Conservation (phyloP, 2,888 invertebrate species). For the Agrypnus murinus region DNA sequence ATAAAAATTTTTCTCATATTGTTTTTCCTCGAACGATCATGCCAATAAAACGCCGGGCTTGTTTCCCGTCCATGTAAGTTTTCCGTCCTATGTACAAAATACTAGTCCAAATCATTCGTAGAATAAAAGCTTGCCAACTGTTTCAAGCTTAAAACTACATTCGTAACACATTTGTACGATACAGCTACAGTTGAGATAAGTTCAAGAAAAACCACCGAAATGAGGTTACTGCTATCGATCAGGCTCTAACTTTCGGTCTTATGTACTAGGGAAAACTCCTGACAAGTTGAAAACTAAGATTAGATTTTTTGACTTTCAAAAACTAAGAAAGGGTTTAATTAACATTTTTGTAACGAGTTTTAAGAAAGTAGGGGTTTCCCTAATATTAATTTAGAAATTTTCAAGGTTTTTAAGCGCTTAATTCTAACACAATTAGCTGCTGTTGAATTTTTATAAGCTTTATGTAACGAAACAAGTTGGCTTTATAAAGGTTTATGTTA, state of each 20-base stretch:
- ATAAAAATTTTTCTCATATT: constrained; percentile 27
- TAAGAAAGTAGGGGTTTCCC: not conserved
- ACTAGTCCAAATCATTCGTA: constrained; percentile 28
- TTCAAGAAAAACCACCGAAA: constrained; percentile 44
- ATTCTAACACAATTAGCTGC: too few species aligned
- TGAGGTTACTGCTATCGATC: constrained; percentile 44
- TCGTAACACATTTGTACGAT: constrained; percentile 46
- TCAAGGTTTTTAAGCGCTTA: too few species aligned
- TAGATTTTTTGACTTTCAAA: constrained; percentile 26
- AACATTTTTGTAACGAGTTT: constrained; percentile 2
- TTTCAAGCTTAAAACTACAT: constrained; percentile 44
- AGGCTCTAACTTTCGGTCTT: constrained; percentile 33
- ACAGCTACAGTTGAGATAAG: constrained; percentile 39
- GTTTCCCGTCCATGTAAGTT: constrained; percentile 15
- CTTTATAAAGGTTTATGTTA: too few species aligned
- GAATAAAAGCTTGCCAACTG: constrained; percentile 41
- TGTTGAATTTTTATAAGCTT: too few species aligned
- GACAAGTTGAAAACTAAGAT: constrained; percentile 24
- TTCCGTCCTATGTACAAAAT: constrained; percentile 21
- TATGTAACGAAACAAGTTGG: too few species aligned
- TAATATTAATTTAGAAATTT: not conserved
- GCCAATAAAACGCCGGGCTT: constrained; percentile 27
- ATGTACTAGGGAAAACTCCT: constrained; percentile 7
- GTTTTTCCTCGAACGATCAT: constrained; percentile 18
- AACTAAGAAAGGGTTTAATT: constrained; percentile 3